phyloP scores from a whole-genome alignment of 1,140 invertebrate genomes.

The Steinernema feltiae region DNA sequence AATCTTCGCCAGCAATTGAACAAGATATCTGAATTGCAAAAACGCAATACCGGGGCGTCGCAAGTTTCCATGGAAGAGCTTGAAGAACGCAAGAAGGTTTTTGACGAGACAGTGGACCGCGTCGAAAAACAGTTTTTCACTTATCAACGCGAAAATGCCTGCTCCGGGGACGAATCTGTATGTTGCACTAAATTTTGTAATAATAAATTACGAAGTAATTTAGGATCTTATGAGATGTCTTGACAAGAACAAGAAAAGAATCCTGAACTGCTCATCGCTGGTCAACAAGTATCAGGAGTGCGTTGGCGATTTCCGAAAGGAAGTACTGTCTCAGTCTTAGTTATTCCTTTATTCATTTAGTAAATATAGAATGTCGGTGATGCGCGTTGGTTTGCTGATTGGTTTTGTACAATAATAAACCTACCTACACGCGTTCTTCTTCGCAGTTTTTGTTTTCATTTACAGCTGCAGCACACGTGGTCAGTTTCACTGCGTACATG shows the following conservation, averaged over 20 bases:
- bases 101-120: constrained; percentile 36
- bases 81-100: constrained; percentile 35
- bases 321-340: constrained; percentile 3
- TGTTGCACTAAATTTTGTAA: constrained; percentile 1
- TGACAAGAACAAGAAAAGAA: not conserved
- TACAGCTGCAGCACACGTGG: not conserved
- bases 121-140: constrained; percentile 36
- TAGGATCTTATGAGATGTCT: not conserved
- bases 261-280: not conserved
- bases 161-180: constrained; percentile 28
- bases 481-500: no score
- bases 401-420: constrained; percentile 7
- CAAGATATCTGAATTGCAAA: constrained; percentile 13
- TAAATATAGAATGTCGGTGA: not conserved
- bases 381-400: not conserved
- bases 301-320: constrained; percentile 3
- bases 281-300: not conserved
- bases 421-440: not conserved
- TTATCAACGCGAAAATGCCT: constrained; percentile 36
- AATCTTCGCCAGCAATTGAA: not conserved
- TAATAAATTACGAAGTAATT: not conserved
- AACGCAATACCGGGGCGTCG: not conserved
- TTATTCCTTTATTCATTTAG: not conserved
- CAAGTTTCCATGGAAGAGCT: constrained; percentile 24
- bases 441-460: not conserved